Evolutionary conservation across 2,888 invertebrate genomes (phyloP).

Genomic region (Mythimna loreyi): DNA sequence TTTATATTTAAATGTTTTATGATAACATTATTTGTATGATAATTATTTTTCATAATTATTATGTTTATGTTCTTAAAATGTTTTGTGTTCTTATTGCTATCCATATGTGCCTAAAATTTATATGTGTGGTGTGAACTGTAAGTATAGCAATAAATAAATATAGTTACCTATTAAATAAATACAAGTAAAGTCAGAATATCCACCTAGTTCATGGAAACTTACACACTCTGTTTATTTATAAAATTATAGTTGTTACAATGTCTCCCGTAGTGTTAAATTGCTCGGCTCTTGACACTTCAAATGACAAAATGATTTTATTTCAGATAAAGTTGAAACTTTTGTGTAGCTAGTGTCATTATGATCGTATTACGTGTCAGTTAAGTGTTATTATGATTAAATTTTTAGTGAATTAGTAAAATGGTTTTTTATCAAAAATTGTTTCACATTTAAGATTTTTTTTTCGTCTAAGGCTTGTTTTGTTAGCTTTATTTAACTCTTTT

Average conservation of each 20-base stretch:
- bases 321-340: slow-evolving; percentile 11
- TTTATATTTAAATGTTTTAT: too few species aligned
- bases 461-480: too few species aligned
- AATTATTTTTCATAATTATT: too few species aligned
- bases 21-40: too few species aligned
- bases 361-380: background rate
- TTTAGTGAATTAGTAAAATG: background rate
- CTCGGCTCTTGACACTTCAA: slow-evolving; percentile 34
- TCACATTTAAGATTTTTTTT: too few species aligned
- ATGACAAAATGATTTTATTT: slow-evolving; percentile 35
- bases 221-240: slow-evolving; percentile 66
- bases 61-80: too few species aligned
- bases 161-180: background rate
- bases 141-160: too few species aligned
- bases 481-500: background rate
- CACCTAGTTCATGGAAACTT: slow-evolving; percentile 3
- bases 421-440: background rate
- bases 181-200: background rate
- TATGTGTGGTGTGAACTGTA: too few species aligned
- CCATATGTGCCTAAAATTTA: too few species aligned
- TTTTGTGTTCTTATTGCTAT: too few species aligned
- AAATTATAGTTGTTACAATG: slow-evolving; percentile 49
- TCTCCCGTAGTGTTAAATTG: slow-evolving; percentile 54
- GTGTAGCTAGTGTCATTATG: slow-evolving; percentile 21
- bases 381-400: background rate